phyloP scores from a whole-genome alignment of 2,113 vertebrate genomes.

The Macroglossus sobrinus region DNA sequence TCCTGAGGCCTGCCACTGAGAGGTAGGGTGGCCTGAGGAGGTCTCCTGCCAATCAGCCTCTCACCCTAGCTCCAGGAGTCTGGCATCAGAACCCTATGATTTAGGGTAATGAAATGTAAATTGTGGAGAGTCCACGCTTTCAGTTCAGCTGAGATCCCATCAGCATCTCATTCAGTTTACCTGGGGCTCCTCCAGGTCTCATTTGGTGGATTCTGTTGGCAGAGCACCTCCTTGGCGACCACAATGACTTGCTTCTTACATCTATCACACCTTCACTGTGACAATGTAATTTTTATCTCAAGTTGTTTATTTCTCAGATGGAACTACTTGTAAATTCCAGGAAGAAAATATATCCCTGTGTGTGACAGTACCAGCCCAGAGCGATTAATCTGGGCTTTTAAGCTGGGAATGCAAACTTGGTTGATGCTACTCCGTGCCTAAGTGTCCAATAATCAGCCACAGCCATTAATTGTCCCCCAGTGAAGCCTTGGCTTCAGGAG shows the following conservation, averaged over 20 bases:
- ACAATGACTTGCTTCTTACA: slow-evolving; percentile 55
- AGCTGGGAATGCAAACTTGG: slow-evolving; percentile 73
- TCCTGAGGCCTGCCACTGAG: background rate
- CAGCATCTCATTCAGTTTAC: background rate
- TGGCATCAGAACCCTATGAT: background rate
- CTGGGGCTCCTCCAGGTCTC: slow-evolving; percentile 19
- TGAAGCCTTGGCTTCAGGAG: background rate
- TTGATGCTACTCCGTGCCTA: slow-evolving; percentile 47
- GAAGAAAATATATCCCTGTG: slow-evolving; percentile 83
- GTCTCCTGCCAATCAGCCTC: slow-evolving; percentile 29
- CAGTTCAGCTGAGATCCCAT: background rate
- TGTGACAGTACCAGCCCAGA: slow-evolving; percentile 82
- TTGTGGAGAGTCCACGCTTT: background rate
- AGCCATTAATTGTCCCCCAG: background rate
- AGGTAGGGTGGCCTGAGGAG: background rate
- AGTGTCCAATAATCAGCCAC: slow-evolving; percentile 35
- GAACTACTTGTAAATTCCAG: slow-evolving; percentile 87
- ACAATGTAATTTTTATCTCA: slow-evolving; percentile 88
- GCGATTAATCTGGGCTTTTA: slow-evolving; percentile 84
- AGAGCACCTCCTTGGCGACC: background rate
- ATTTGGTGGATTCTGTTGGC: slow-evolving; percentile 9
- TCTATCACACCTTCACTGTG: slow-evolving; percentile 83
- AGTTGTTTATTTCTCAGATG: slow-evolving; percentile 87
- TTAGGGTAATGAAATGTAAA: slow-evolving; percentile 56
- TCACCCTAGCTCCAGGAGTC: slow-evolving; percentile 4